Evolutionary conservation across 2,797 vertebrate species (phyloP).

Genomic region (Morelia viridis): DNA sequence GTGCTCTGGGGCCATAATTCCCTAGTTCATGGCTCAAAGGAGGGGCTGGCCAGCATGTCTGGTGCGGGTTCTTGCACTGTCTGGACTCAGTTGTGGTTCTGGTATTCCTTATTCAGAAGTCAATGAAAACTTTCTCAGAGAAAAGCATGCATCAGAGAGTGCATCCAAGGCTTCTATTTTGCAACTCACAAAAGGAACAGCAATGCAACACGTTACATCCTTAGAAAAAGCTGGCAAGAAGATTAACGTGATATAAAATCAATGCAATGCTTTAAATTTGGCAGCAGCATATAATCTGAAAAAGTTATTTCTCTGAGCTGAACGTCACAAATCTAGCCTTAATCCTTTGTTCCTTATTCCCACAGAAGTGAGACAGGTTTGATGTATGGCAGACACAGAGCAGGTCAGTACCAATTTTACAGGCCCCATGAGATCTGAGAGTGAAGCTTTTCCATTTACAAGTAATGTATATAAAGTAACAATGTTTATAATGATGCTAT

Average conservation of each 20-base stretch:
- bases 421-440: neutral
- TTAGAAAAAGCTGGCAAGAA: conserved; percentile 5
- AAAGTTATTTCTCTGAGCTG: neutral
- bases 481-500: neutral
- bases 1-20: neutral
- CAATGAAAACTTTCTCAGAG: neutral
- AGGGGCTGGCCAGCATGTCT: neutral
- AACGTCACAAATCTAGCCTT: neutral
- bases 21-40: neutral
- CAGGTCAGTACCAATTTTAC: too few relatives aligned
- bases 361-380: neutral
- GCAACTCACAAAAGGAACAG: neutral
- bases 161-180: neutral
- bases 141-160: neutral
- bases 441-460: neutral
- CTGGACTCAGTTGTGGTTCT: neutral
- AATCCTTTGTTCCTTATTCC: neutral
- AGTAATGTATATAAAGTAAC: neutral
- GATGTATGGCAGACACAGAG: neutral
- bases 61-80: neutral
- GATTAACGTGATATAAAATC: neutral
- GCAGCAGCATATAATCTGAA: neutral
- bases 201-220: neutral
- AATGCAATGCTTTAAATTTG: neutral
- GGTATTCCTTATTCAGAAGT: neutral